Percentiles rank a stretch among this genome's conserved stretches.
Conservation (phyloP, 2,797 vertebrate species). For the Myotis pilosus region DNA sequence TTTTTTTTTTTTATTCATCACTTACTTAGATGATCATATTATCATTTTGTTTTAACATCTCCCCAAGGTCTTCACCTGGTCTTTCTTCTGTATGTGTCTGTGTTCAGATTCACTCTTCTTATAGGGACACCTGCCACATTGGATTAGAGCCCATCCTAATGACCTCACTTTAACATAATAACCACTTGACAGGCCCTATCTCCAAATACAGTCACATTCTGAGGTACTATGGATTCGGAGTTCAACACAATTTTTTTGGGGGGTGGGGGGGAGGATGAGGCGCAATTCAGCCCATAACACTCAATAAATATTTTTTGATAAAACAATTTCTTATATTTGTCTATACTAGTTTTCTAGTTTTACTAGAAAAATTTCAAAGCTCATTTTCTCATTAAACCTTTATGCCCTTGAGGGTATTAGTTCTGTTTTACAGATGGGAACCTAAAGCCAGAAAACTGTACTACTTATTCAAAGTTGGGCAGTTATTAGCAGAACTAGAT, state of each 20-base stretch:
- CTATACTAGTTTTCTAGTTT: not conserved
- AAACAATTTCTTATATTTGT: not conserved
- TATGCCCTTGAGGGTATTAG: not conserved
- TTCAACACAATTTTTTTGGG: not conserved
- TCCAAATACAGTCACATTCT: not conserved
- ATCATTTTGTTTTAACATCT: conserved; percentile 1
- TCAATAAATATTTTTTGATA: not conserved
- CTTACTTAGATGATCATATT: not conserved
- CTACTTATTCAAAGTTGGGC: not conserved
- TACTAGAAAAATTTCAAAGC: not conserved
- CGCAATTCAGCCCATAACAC: not conserved
- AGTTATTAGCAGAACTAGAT: not conserved
- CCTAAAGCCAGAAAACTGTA: not conserved
- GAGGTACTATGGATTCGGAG: not conserved
- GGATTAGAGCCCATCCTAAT: not conserved
- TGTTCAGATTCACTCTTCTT: not conserved
- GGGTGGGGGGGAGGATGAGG: no score
- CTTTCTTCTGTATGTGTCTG: not conserved
- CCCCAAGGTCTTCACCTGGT: not conserved
- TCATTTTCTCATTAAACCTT: not conserved
- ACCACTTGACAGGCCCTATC: not conserved
- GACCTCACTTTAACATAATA: not conserved
- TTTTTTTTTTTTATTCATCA: not conserved
- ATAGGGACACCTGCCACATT: no score
- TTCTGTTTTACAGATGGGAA: not conserved